Conservation (phyloP, 2,113 vertebrate species). For the Anhinga anhinga region DNA sequence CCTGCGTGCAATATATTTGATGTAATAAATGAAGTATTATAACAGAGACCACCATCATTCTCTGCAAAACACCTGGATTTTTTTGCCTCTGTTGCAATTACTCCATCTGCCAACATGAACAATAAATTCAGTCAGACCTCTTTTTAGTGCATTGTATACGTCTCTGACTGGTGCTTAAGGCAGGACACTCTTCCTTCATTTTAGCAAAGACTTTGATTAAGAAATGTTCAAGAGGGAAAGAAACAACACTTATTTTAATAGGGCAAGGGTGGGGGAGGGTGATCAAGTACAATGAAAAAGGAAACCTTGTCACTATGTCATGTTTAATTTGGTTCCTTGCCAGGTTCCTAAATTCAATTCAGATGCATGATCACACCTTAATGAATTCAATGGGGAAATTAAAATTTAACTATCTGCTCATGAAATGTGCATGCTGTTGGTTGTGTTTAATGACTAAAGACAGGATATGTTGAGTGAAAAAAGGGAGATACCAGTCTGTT, state of each 20-base stretch:
- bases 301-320: constrained; percentile 2
- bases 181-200: not conserved
- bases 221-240: not conserved
- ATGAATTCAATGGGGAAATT: constrained; percentile 32
- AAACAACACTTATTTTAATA: not conserved
- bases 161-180: not conserved
- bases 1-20: not conserved
- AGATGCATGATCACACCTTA: constrained; percentile 38
- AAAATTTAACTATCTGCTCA: constrained; percentile 24
- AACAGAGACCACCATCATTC: not conserved
- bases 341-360: constrained; percentile 18
- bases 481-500: not conserved
- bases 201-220: not conserved
- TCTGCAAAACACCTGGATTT: not conserved
- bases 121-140: not conserved
- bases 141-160: not conserved
- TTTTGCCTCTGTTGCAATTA: not conserved
- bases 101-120: constrained; percentile 36
- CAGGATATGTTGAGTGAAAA: not conserved
- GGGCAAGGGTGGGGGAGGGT: not conserved
- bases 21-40: not conserved
- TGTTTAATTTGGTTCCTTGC: constrained; percentile 47
- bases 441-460: not conserved
- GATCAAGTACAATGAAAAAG: not conserved
- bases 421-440: constrained; percentile 55